phyloP scores from a whole-genome alignment of 2,888 invertebrate species.

The Sminthurinus aureus region DNA sequence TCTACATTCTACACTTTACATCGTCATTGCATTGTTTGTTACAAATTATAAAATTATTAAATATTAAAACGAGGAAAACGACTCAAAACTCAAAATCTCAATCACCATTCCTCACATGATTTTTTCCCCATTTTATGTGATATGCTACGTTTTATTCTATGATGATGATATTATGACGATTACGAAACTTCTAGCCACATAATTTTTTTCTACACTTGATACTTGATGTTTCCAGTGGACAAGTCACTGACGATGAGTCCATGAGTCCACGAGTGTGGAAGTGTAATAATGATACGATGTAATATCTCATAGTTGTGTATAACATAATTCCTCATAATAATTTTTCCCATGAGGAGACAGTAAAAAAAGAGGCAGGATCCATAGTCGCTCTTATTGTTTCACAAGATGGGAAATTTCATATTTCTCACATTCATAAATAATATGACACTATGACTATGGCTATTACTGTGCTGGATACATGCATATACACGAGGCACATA shows the following conservation, averaged over 20 bases:
- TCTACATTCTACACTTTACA: neutral
- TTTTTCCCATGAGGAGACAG: slow-evolving; percentile 14
- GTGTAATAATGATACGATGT: neutral
- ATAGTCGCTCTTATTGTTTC: neutral
- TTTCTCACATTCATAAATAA: slow-evolving; percentile 14
- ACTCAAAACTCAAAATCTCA: neutral
- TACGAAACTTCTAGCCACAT: too few relatives aligned
- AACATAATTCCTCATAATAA: neutral
- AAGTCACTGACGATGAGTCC: neutral
- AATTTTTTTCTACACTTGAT: too few relatives aligned
- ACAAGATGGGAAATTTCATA: slow-evolving; percentile 20
- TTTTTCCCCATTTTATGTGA: neutral
- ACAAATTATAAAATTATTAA: neutral
- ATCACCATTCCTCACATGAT: neutral
- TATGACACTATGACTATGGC: neutral
- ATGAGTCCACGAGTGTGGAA: neutral
- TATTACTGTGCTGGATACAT: neutral
- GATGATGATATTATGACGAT: neutral
- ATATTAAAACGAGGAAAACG: neutral
- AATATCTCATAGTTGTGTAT: neutral
- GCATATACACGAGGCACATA: neutral
- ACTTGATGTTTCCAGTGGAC: neutral
- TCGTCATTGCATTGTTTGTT: neutral
- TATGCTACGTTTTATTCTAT: too few relatives aligned
- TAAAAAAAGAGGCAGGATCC: neutral